Conservation (phyloP, 2,888 invertebrate species). For the Campoplex capitator region DNA sequence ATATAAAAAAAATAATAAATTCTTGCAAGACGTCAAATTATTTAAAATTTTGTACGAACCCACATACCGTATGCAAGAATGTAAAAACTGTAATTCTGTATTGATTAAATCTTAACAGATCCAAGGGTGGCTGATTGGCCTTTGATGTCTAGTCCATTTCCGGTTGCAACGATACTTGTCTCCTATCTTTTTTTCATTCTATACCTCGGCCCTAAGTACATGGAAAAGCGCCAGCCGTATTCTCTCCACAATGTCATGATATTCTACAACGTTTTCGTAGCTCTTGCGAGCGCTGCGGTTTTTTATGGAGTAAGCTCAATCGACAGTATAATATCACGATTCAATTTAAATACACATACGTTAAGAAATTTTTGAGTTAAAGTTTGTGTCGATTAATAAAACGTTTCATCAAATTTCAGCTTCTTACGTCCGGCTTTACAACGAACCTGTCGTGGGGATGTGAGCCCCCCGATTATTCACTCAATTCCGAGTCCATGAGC, state of each 20-base stretch:
- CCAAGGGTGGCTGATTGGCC: slow-evolving; percentile 82
- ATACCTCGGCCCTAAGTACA: slow-evolving; percentile 78
- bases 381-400: slow-evolving; percentile 5
- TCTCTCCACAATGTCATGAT: slow-evolving; percentile 80
- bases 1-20: no score
- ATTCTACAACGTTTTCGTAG: slow-evolving; percentile 82
- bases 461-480: slow-evolving; percentile 90
- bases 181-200: slow-evolving; percentile 79
- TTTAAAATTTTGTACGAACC: not conserved
- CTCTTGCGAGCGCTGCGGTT: slow-evolving; percentile 88
- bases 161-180: slow-evolving; percentile 75
- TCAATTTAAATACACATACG: not conserved
- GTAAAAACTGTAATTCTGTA: not conserved
- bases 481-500: slow-evolving; percentile 87
- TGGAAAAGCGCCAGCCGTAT: slow-evolving; percentile 79
- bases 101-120: slow-evolving; percentile 72
- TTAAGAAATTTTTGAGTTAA: not conserved
- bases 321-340: not conserved
- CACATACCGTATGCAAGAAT: not conserved
- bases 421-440: slow-evolving; percentile 88
- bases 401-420: slow-evolving; percentile 83
- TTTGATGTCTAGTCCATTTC: slow-evolving; percentile 80
- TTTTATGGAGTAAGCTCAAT: slow-evolving; percentile 89
- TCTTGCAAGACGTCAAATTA: not conserved
- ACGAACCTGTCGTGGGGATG: slow-evolving; percentile 88